Evolutionary conservation across 1,140 invertebrate genomes (phyloP).

Genomic region (Anadara kagoshimensis): DNA sequence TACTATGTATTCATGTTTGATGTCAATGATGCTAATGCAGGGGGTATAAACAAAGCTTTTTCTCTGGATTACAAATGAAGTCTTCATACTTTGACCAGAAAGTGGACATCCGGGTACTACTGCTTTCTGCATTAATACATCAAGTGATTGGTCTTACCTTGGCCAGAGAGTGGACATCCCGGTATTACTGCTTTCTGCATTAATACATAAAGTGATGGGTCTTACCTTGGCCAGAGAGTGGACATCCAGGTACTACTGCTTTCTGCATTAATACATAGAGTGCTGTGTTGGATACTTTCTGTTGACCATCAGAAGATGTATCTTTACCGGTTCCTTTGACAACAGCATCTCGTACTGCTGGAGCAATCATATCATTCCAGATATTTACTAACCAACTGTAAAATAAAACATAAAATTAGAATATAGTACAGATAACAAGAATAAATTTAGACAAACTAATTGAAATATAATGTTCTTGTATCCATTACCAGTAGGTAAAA

Average conservation of each 20-base stretch:
- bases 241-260: constrained; percentile 68
- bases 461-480: no score
- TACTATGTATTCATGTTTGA: no score
- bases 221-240: constrained; percentile 65
- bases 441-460: no score
- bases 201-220: background rate
- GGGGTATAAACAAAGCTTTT: no score
- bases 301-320: constrained; percentile 57
- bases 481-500: no score
- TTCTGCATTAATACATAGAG: constrained; percentile 71
- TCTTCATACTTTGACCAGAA: background rate
- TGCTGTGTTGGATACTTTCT: constrained; percentile 71
- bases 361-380: constrained; percentile 69
- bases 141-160: background rate
- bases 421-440: no score
- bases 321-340: constrained; percentile 58
- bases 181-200: background rate
- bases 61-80: no score
- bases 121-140: background rate
- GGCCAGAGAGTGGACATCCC: background rate
- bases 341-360: constrained; percentile 62
- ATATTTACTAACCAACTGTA: constrained; percentile 65
- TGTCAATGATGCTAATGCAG: no score
- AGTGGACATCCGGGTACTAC: background rate
- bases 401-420: constrained; percentile 14